Evolutionary conservation across 2,888 invertebrate genomes (phyloP), one percentile per base, ranked within the genome.

Genomic region (Ornithoptera alexandrae): DNA sequence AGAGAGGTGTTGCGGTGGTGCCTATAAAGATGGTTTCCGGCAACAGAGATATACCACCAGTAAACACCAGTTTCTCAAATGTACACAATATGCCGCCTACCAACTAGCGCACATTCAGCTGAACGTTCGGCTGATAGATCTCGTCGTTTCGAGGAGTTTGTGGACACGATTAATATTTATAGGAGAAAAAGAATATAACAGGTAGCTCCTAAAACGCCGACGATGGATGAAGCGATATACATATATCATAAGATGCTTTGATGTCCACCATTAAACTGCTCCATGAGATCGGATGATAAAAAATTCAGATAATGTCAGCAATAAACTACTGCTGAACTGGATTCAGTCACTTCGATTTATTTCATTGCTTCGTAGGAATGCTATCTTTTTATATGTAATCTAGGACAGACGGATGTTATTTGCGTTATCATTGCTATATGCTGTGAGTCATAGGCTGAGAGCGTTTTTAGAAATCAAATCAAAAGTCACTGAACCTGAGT

Each of bases 341-440:
- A 61, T 63, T 50, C 30, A 57, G 46, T 56, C 65, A 65, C 62
- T 66, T 66, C 66, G 62, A 70, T 70, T 70, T 66, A 70, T 70
- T 70, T 70, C 66, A 58, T 66, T 65, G 61, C 61, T 65, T 22
- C 56, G 53, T 69, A 61, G 61, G 60, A 50, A 57, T 46, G 63
- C 63, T 58, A 68, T 62, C 22, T 24, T 24, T 62, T 53, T 61
- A 39, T 15, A 56, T 18, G 53, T 24, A 57, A 62, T 62, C 53
- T 56, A 62, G 67, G 67, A 67, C 56, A 53, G 39, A 24, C 56
- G 36, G 59, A 24, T 6, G 53, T 15, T 53, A 53, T 53, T 53
- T 53, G 15, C 53, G 53, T 53, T 53, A 53, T 53, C 53, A 53
- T n/a, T 15, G 53, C 53, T 53, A n/a, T n/a, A n/a, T 53, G 18